phyloP scores from a whole-genome alignment of 92 coral and sea anemone genomes.

The Parazoanthus atlanticus region DNA sequence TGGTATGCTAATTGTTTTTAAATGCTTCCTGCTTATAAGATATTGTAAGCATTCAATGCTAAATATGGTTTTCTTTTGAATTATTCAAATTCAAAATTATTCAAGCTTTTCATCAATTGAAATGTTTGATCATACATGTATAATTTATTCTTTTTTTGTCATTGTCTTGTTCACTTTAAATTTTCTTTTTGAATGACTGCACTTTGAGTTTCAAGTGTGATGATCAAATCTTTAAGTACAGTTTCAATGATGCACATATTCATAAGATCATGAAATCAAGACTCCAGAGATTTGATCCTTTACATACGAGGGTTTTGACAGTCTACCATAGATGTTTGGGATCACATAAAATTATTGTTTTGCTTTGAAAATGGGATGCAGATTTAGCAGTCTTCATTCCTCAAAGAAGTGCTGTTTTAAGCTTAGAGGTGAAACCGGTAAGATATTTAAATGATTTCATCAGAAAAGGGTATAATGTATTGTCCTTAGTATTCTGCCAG shows the following conservation, averaged over 20 bases:
- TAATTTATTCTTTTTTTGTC: background rate
- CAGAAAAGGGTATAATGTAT: background rate
- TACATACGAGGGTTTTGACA: background rate
- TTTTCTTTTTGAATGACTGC: background rate
- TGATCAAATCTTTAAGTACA: background rate
- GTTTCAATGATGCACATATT: background rate
- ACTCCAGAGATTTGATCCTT: background rate
- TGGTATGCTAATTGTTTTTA: background rate
- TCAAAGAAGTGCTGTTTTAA: constrained; percentile 19
- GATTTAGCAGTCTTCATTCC: background rate
- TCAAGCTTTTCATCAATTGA: background rate
- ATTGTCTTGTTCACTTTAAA: background rate
- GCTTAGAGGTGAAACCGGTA: constrained; percentile 13
- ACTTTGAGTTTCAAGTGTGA: background rate
- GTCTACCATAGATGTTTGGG: constrained; percentile 8
- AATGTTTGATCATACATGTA: background rate
- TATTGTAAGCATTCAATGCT: background rate
- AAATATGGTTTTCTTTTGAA: background rate
- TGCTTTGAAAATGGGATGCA: constrained; percentile 19
- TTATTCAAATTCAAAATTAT: too few species aligned
- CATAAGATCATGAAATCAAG: background rate
- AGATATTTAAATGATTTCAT: background rate
- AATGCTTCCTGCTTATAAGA: background rate
- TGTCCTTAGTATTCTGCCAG: background rate
- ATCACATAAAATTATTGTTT: background rate